A percentile compares a stretch with the other conserved stretches of the same genome.
Conservation (phyloP, 2,888 invertebrate genomes). For the Exocentrus adspersus region DNA sequence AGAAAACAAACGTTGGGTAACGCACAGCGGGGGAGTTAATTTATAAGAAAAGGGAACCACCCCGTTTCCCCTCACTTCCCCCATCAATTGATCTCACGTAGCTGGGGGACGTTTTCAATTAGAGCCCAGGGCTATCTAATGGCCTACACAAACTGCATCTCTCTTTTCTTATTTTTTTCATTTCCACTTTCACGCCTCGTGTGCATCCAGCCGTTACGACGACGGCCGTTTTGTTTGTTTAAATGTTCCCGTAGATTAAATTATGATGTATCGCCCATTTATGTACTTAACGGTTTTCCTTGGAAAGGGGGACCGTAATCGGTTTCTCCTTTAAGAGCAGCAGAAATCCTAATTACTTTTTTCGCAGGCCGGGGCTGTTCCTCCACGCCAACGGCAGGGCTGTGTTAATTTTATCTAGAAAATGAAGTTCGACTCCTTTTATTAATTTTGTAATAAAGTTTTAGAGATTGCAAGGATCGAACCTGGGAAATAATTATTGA, state of each 20-base stretch:
- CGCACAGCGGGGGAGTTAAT: too few species aligned
- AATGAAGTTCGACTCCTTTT: neutral
- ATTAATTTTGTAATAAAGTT: neutral
- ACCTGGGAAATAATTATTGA: neutral
- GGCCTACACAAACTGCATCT: slow-evolving; percentile 47
- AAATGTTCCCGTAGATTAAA: slow-evolving; percentile 14
- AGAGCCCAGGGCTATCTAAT: slow-evolving; percentile 47
- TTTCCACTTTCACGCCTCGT: slow-evolving; percentile 39
- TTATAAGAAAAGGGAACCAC: slow-evolving; percentile 40
- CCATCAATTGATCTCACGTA: slow-evolving; percentile 45
- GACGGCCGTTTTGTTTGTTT: slow-evolving; percentile 20
- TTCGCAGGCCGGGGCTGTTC: too few species aligned
- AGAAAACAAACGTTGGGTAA: too few species aligned
- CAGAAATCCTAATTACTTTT: slow-evolving; percentile 1
- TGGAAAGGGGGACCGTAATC: neutral
- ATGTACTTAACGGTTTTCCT: neutral
- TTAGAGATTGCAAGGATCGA: too few species aligned
- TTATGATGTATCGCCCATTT: slow-evolving; percentile 18
- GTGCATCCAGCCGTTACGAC: slow-evolving; percentile 15
- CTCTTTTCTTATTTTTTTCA: slow-evolving; percentile 33
- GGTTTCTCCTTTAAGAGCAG: neutral
- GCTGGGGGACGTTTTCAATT: slow-evolving; percentile 44
- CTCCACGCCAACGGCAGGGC: too few species aligned
- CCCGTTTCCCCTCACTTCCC: too few species aligned
- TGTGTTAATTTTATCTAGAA: too few species aligned